Evolutionary conservation across 2,797 vertebrate genomes (phyloP).

Genomic region (Gymnopithys bicolor): DNA sequence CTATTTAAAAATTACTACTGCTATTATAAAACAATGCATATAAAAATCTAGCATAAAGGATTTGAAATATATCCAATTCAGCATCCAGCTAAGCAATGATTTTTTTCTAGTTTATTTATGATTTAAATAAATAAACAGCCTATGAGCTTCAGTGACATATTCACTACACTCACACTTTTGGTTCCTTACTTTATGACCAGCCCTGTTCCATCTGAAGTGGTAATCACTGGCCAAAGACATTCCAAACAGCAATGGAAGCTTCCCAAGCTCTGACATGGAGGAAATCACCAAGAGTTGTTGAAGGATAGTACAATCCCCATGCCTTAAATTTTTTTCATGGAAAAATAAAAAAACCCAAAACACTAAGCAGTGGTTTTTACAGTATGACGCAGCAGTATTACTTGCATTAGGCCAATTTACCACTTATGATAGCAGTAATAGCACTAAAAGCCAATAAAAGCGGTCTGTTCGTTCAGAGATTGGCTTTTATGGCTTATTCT

Average conservation of each 20-base stretch:
- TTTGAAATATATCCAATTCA: neutral
- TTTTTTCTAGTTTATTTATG: neutral
- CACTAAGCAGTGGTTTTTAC: constrained; percentile 66
- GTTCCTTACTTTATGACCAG: neutral
- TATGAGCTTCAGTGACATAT: neutral
- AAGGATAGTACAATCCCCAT: neutral
- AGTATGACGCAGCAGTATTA: constrained; percentile 79
- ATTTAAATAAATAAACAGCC: neutral
- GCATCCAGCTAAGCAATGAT: neutral
- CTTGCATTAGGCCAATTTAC: constrained; percentile 82
- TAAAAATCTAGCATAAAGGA: neutral
- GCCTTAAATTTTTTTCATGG: constrained; percentile 28
- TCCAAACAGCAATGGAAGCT: neutral
- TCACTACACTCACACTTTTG: neutral
- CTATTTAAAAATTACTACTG: neutral
- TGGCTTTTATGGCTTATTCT: constrained; percentile 81
- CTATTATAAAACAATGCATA: neutral
- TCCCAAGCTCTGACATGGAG: neutral
- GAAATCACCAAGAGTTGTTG: neutral
- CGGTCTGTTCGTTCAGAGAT: constrained; percentile 77
- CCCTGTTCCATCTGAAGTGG: neutral
- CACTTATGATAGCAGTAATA: constrained; percentile 80
- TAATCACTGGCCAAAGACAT: neutral
- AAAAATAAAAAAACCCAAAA: constrained; percentile 76
- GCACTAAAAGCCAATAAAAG: constrained; percentile 84